Evolutionary conservation across 1,140 invertebrate species (phyloP), one percentile per base, ranked within the genome.

Genomic region (Drosophila repletoides): DNA sequence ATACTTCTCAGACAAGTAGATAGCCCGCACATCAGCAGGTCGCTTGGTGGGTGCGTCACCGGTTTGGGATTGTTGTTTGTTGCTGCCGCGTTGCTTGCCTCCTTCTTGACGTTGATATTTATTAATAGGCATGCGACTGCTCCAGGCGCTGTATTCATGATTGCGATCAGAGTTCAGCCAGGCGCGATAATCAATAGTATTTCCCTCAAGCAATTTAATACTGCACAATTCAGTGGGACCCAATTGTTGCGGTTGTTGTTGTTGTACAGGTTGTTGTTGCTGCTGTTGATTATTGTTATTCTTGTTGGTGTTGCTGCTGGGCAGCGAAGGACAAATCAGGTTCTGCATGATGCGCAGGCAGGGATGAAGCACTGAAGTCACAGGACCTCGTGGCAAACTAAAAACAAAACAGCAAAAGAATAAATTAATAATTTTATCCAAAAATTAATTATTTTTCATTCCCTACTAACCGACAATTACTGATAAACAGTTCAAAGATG

Each of bases 291-390:
- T 17, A 48, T 64, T 55, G 51, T 34, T 51, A 71, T 91, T 91
- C 65, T 93, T 93, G 48, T 92, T 92, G 49, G 92, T 92, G 65
- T 92, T 93, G 19, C 91, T 92, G 5, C 89, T 84, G 0, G 92
- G 92, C 58, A 93, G 91, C 17, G 94, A 93, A 0, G 95, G 93
- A 88, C 95, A 94, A 38, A 97, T 94, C 0, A 97, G 91, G 56
- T 93, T 92, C 72, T 96, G 95, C 45, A 98, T 91, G 40, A 98
- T 97, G 71, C 96, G 94, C 2, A 98, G 90, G 88, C 96, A 98
- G 0, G 97, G 97, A 49, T 90, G 89, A 22, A 90, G 64, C 7
- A 90, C 81, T 0, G 89, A 75, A 0, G 80, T 77, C 9, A 89
- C 76, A 0, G 89, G 89, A 6, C 89, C 89, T 5, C 89, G 72